A percentile compares a stretch with the other conserved stretches of the same genome.
These are phyloP conservation scores for Eilema depressum DNA, from an alignment of 2,888 invertebrate genomes.

Conservation along the genomic window DNA sequence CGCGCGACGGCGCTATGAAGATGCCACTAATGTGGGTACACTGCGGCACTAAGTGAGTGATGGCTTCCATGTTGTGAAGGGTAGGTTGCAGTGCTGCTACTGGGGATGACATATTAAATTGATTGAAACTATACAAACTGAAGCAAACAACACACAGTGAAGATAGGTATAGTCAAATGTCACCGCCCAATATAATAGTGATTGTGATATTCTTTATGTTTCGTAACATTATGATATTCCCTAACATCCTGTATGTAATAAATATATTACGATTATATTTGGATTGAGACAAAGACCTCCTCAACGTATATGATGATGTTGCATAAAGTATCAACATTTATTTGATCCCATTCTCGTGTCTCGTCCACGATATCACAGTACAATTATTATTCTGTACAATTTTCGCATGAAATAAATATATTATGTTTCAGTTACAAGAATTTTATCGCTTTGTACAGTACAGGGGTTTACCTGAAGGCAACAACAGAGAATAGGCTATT, in stretches of 20 bases:
- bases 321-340: background rate
- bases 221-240: no score
- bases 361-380: background rate
- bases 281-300: no score
- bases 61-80: background rate
- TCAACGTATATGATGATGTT: no score
- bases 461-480: background rate
- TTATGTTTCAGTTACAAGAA: background rate
- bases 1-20: slow-evolving; percentile 20
- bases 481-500: background rate
- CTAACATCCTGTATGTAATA: no score
- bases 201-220: no score
- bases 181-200: no score
- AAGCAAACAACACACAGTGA: background rate
- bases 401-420: background rate
- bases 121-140: no score
- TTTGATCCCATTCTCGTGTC: no score
- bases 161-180: background rate
- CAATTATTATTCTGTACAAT: background rate
- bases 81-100: background rate
- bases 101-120: background rate
- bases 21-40: slow-evolving; percentile 18
- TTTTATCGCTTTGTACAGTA: background rate
- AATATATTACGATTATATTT: no score
- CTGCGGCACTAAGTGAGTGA: slow-evolving; percentile 12